Conservation (phyloP, 35 echinoderm and acorn worm species). For the Apostichopus parvimensis region DNA sequence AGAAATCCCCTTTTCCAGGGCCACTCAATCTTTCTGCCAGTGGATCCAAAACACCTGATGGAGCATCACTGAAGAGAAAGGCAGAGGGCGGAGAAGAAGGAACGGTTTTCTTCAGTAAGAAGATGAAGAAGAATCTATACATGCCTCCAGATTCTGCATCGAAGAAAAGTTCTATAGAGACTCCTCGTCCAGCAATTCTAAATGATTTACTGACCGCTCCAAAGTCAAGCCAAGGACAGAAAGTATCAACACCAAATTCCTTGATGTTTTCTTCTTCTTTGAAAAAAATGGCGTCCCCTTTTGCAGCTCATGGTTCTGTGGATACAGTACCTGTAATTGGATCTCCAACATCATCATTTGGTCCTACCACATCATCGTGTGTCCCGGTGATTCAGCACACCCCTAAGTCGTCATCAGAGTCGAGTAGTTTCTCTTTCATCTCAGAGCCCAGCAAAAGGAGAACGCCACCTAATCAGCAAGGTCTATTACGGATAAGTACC, state of each 20-base stretch:
- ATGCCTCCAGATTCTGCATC: slow-evolving; percentile 18
- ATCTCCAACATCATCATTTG: slow-evolving; percentile 22
- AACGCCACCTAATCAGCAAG: slow-evolving; percentile 2
- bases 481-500: slow-evolving; percentile 33
- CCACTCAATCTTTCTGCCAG: slow-evolving; percentile 9
- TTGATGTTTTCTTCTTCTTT: slow-evolving; percentile 34
- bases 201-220: slow-evolving; percentile 38
- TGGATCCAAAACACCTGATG: neutral
- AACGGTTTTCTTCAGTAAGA: slow-evolving; percentile 38
- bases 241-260: neutral
- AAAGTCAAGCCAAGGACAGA: neutral
- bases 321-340: neutral
- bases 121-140: slow-evolving; percentile 34
- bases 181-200: slow-evolving; percentile 26
- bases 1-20: neutral
- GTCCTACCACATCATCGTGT: slow-evolving; percentile 37
- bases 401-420: slow-evolving; percentile 32
- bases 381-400: slow-evolving; percentile 93
- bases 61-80: slow-evolving; percentile 16
- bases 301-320: neutral
- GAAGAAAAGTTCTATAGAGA: neutral
- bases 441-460: slow-evolving; percentile 36
- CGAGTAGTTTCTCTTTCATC: slow-evolving; percentile 17
- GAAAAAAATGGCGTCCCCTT: slow-evolving; percentile 27
- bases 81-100: neutral